Percentiles rank a stretch among this genome's conserved stretches.
Conservation (phyloP, 2,113 vertebrate species). For the Oncorhynchus keta region DNA sequence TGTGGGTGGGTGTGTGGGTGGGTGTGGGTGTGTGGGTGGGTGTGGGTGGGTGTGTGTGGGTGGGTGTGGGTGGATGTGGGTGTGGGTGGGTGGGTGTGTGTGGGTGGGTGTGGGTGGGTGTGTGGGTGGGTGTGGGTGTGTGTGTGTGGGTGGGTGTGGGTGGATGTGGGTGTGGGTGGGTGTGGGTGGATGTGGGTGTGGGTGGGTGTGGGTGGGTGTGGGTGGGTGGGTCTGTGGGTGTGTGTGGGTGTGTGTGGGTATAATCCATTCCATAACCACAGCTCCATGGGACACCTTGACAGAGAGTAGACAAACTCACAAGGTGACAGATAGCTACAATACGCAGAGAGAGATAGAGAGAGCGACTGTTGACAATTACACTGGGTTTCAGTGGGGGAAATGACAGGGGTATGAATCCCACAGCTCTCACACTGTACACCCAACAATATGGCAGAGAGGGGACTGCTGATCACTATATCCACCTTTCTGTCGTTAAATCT, state of each 20-base stretch:
- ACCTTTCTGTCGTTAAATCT: background rate
- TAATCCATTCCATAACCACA: constrained; percentile 14
- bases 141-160: background rate
- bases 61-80: too few relatives aligned
- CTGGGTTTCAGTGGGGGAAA: constrained; percentile 3
- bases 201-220: background rate
- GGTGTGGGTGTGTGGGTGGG: background rate
- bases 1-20: too few relatives aligned
- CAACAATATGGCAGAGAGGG: background rate
- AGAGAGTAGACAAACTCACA: background rate
- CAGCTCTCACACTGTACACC: background rate
- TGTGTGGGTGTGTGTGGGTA: background rate
- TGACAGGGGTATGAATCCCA: constrained; percentile 11
- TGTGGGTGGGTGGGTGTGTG: background rate
- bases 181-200: background rate
- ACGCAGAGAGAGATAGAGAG: background rate
- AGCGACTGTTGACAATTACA: constrained; percentile 28
- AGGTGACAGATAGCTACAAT: constrained; percentile 4
- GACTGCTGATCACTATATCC: too few relatives aligned
- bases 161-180: background rate
- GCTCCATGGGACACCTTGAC: constrained; percentile 10
- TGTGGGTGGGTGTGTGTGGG: background rate
- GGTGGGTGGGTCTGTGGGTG: background rate
- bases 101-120: too few relatives aligned
- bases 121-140: background rate